Percentiles rank a stretch among this genome's conserved stretches.
These are phyloP conservation scores for Drosophila rellima DNA, from an alignment of 2,888 invertebrate genomes.

Conservation along the genomic window DNA sequence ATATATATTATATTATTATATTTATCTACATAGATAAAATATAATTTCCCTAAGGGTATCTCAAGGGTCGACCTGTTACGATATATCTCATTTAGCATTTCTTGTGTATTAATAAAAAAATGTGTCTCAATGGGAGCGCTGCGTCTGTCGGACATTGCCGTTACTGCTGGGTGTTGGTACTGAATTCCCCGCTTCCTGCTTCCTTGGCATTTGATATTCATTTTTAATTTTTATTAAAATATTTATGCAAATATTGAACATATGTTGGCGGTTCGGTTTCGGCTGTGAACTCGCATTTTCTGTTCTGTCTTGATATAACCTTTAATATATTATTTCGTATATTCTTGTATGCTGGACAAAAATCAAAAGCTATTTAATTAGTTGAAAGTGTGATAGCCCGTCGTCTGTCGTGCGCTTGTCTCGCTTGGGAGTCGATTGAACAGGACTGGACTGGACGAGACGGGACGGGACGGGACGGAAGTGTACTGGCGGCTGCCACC, in stretches of 20 bases:
- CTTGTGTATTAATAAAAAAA: conserved; percentile 59
- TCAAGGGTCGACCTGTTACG: neutral
- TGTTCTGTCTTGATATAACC: conserved; percentile 23
- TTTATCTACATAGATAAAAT: too few species aligned
- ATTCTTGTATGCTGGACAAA: conserved; percentile 51
- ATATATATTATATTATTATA: too few species aligned
- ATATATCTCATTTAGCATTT: conserved; percentile 27
- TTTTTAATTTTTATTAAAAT: conserved; percentile 82
- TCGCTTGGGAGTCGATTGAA: conserved; percentile 27
- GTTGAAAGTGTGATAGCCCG: conserved; percentile 75
- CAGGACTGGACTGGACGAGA: conserved; percentile 4
- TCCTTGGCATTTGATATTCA: conserved; percentile 60
- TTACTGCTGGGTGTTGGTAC: conserved; percentile 16
- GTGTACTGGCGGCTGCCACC: conserved; percentile 23
- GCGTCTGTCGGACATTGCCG: conserved; percentile 53
- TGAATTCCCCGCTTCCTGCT: neutral
- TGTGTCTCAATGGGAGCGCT: conserved; percentile 39
- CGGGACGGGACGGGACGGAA: conserved; percentile 13
- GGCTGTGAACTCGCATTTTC: conserved; percentile 21
- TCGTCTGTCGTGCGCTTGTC: conserved; percentile 6
- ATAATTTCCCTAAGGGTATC: conserved; percentile 40
- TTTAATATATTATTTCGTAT: conserved; percentile 61
- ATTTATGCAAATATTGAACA: conserved; percentile 81
- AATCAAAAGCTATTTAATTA: conserved; percentile 82
- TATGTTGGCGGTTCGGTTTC: conserved; percentile 59